Conservation (phyloP, 2,797 vertebrate species). For the Pseudomugil tenellus region DNA sequence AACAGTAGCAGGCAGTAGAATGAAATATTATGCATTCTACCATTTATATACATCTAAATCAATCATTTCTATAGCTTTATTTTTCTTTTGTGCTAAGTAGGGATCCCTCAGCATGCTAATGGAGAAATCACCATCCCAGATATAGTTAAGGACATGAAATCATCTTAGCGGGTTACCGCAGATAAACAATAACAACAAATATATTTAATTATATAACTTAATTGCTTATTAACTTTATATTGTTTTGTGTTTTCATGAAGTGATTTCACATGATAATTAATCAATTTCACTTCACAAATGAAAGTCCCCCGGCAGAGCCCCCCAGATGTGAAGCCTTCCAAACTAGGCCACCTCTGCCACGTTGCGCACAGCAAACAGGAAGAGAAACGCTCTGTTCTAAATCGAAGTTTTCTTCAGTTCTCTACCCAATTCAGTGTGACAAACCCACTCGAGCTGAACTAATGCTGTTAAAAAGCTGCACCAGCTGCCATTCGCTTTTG, state of each 20-base stretch:
- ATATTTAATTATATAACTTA: slow-evolving; percentile 49
- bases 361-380: slow-evolving; percentile 54
- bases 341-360: slow-evolving; percentile 65
- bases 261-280: slow-evolving; percentile 66
- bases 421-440: slow-evolving; percentile 62
- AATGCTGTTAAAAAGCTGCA: slow-evolving; percentile 69
- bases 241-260: slow-evolving; percentile 54
- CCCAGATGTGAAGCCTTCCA: slow-evolving; percentile 44
- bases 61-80: slow-evolving; percentile 11
- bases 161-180: slow-evolving; percentile 18
- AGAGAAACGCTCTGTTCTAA: slow-evolving; percentile 67
- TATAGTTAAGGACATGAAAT: slow-evolving; percentile 19
- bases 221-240: slow-evolving; percentile 65
- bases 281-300: slow-evolving; percentile 44
- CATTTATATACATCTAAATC: slow-evolving; percentile 11
- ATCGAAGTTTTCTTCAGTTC: slow-evolving; percentile 67
- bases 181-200: slow-evolving; percentile 34
- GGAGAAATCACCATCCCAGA: slow-evolving; percentile 4
- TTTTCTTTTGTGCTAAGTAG: slow-evolving; percentile 4
- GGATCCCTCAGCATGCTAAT: neutral
- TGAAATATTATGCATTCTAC: neutral
- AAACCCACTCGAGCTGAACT: slow-evolving; percentile 70
- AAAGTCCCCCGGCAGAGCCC: slow-evolving; percentile 44
- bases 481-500: slow-evolving; percentile 50
- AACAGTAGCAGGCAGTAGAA: neutral